phyloP scores from a whole-genome alignment of 2,797 vertebrate species.

The Halcyon leucocephala region DNA sequence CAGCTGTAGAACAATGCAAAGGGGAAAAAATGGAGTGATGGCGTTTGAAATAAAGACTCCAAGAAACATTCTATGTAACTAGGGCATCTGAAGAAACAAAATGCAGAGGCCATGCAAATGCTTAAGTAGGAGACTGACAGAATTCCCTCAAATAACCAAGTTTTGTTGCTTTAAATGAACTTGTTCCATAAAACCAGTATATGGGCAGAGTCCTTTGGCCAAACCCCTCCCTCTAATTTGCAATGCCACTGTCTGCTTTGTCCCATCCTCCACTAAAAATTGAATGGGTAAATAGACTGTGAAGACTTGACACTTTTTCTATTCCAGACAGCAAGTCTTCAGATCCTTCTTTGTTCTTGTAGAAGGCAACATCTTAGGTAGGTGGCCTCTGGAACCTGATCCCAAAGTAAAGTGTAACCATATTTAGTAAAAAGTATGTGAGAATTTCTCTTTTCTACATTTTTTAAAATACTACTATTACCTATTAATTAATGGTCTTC shows the following conservation, averaged over 20 bases:
- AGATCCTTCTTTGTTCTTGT: not conserved
- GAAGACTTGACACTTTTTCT: not conserved
- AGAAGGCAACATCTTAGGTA: not conserved
- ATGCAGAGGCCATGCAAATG: not conserved
- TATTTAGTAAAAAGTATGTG: not conserved
- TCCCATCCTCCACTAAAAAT: not conserved
- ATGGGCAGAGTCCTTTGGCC: not conserved
- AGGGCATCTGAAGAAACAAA: not conserved
- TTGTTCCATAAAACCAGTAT: not conserved
- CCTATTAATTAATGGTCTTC: not conserved
- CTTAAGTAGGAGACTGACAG: not conserved
- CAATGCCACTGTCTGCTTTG: not conserved
- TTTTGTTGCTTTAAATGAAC: not conserved
- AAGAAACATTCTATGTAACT: not conserved
- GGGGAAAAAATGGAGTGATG: not conserved
- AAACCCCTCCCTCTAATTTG: not conserved
- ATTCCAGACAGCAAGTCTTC: not conserved
- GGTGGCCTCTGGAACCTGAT: not conserved
- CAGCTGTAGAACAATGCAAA: conserved; percentile 63
- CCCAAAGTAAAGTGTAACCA: not conserved
- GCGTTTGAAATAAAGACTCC: not conserved
- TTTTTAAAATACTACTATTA: not conserved
- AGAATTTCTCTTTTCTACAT: not conserved
- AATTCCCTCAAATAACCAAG: not conserved
- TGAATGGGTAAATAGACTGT: not conserved